These are phyloP conservation scores for Drosophila leonis DNA, from an alignment of 2,888 invertebrate species.

Conservation along the genomic window DNA sequence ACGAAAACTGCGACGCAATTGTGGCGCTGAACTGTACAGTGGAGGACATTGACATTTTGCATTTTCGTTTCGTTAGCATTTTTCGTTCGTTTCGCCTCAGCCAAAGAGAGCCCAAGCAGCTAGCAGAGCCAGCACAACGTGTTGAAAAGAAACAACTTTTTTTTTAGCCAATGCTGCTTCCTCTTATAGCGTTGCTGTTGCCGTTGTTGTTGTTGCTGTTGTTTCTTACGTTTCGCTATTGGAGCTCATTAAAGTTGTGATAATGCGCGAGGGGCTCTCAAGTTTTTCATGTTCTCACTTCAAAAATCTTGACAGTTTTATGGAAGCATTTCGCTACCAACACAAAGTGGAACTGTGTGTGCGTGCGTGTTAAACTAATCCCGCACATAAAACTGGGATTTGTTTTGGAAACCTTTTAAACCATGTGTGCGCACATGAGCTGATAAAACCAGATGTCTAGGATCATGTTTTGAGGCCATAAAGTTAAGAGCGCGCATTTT, in stretches of 20 bases:
- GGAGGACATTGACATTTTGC: conserved; percentile 85
- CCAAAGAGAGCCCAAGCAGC: conserved; percentile 35
- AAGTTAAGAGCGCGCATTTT: conserved; percentile 2
- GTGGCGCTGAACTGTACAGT: conserved; percentile 79
- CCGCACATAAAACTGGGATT: conserved; percentile 41
- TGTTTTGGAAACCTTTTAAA: conserved; percentile 14
- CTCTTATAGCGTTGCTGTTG: conserved; percentile 3
- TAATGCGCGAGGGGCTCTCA: conserved; percentile 55
- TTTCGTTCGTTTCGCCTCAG: conserved; percentile 75
- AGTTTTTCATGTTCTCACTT: conserved; percentile 51
- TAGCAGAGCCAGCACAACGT: conserved; percentile 39
- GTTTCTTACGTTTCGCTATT: conserved; percentile 50
- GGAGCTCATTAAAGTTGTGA: conserved; percentile 76
- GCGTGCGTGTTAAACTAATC: conserved; percentile 27
- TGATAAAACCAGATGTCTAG: conserved; percentile 1
- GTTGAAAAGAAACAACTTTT: conserved; percentile 61
- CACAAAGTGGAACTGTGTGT: not conserved
- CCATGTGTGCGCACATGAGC: conserved; percentile 19
- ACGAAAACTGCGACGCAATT: conserved; percentile 82
- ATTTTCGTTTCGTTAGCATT: conserved; percentile 82
- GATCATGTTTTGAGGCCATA: conserved; percentile 22
- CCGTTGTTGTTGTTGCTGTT: conserved; percentile 17
- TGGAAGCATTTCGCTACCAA: conserved; percentile 39
- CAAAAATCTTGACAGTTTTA: conserved; percentile 57
- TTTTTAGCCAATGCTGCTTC: conserved; percentile 51